phyloP scores from a whole-genome alignment of 2,797 vertebrate species.

The Spheniscus humboldti region DNA sequence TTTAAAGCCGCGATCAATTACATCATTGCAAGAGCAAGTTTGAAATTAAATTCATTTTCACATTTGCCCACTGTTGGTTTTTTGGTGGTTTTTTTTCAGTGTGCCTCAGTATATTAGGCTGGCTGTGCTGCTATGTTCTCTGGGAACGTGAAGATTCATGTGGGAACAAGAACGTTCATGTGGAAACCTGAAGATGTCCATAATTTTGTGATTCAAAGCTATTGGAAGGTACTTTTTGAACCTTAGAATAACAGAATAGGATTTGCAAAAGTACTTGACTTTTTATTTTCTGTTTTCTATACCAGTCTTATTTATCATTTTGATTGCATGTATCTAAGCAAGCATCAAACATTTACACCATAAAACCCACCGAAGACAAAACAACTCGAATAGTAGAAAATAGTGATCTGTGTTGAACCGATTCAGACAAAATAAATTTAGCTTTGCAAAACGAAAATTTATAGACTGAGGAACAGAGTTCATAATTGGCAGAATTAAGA shows the following conservation, averaged over 20 bases:
- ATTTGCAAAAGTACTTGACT: background rate
- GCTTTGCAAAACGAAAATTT: background rate
- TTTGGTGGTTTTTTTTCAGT: background rate
- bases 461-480: background rate
- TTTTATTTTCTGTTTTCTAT: background rate
- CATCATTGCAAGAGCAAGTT: background rate
- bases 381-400: background rate
- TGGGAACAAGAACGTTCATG: background rate
- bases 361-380: background rate
- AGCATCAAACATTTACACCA: background rate
- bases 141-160: background rate
- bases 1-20: background rate
- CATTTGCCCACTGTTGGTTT: background rate
- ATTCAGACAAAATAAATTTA: background rate
- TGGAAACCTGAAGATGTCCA: background rate
- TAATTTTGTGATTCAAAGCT: background rate
- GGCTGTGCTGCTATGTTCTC: background rate
- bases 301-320: background rate
- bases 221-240: background rate
- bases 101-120: background rate
- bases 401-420: background rate
- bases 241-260: background rate
- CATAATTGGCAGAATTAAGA: background rate
- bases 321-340: background rate
- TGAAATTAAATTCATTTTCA: background rate